phyloP scores from a whole-genome alignment of 2,888 invertebrate genomes.

The Allacma fusca region DNA sequence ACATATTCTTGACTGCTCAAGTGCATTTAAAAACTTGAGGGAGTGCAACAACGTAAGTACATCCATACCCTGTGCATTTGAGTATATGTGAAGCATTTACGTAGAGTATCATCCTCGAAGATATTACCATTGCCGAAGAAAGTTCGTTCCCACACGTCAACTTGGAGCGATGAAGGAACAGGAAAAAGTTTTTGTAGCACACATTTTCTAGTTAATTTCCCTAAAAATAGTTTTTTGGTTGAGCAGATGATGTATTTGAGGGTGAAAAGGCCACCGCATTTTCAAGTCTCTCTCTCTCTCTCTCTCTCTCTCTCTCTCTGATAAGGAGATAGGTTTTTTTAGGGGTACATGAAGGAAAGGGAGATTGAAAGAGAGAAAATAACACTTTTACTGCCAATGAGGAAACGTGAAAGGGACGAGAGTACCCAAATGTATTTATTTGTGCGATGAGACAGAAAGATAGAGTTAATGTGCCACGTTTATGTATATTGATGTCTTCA shows the following conservation, averaged over 20 bases:
- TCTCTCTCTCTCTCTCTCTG: neutral
- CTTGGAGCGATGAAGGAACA: neutral
- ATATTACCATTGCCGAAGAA: neutral
- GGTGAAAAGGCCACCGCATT: neutral
- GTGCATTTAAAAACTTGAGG: no score
- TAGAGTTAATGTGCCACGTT: neutral
- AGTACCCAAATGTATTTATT: neutral
- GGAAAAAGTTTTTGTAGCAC: neutral
- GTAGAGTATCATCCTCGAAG: no score
- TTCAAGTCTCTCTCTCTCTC: neutral
- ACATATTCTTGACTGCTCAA: neutral
- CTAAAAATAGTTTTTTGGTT: neutral
- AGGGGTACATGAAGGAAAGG: neutral
- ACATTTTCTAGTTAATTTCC: constrained; percentile 12
- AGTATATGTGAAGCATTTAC: no score
- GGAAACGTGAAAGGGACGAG: neutral
- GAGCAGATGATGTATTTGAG: constrained; percentile 5
- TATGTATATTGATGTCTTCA: constrained; percentile 3
- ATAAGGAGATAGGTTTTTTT: neutral
- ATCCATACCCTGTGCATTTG: no score
- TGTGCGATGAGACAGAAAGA: constrained; percentile 5
- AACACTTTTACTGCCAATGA: constrained; percentile 16
- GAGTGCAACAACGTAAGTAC: no score
- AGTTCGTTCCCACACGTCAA: neutral
- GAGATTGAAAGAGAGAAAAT: neutral